Base-by-base conservation (phyloP, 2,113 vertebrate genomes). In the Sceloporus tristichus region DNA sequence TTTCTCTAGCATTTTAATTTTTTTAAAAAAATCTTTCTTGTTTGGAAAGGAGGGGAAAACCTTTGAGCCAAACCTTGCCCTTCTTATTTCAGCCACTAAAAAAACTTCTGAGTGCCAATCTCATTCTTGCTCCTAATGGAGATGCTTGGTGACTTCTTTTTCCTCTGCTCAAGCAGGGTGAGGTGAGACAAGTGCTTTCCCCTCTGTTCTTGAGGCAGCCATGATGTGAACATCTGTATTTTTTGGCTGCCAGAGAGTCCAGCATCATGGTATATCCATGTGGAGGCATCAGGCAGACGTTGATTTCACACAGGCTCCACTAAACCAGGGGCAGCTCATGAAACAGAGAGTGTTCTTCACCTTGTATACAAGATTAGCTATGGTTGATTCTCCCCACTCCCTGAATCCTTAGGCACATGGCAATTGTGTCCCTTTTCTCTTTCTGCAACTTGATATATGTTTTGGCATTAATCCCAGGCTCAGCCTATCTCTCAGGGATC, bases 341-440 rank as follows among this genome's bases (percentile, higher is more conserved):
- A 40, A 77, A 40, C 70, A 78, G 88, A 83, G 59, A 85, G 85
- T 21, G 23, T 56, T 85, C 13, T 16, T 62, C 82, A 23, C 76
- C 71, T 86, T 92, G 79, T 65, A 66, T 86, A 84, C 78, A 91
- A 88, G 84, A 89, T 54, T 77, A 81, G 62, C 79, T 86, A 56
- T 74, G 90, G 88, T 23, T 78, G 16, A 53, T n/a, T 48, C n/a
- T 25, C 14, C 38, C 34, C 34, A 25, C 34, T 38, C 11, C 19
- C 85, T 87, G 82, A 82, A 88, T 82, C 85, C 78, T 86, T 85
- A 62, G 79, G 90, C 82, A 76, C 38, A 86, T 8, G 27, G 2
- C 27, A 29, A 71, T 9, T 29, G 27, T 29, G 0, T 27, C 7
- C 66, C 5, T 16, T 21, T 23, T 19, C 65, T 66, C 21, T 66